Conservation (phyloP, 2,113 vertebrate genomes). For the Oostethus manadensis region DNA sequence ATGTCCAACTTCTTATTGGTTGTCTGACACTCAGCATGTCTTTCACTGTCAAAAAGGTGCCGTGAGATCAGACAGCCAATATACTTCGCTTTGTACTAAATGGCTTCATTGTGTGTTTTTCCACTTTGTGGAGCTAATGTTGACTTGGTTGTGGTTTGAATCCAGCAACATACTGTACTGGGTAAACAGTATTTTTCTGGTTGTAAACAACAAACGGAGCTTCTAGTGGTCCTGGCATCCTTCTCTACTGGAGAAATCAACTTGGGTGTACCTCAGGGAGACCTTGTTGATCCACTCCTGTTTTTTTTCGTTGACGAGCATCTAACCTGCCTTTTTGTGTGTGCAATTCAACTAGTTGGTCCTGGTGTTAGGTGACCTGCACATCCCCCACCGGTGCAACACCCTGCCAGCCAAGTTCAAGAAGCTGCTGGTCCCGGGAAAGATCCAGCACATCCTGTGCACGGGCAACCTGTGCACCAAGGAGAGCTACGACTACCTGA, state of each 20-base stretch:
- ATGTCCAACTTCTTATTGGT: conserved; percentile 14
- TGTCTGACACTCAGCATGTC: conserved; percentile 43
- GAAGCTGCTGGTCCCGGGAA: conserved; percentile 95
- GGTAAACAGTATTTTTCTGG: too few species aligned
- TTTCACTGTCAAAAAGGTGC: too few species aligned
- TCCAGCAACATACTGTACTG: neutral
- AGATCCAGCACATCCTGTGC: conserved; percentile 99
- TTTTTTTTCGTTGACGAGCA: neutral
- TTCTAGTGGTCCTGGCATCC: neutral
- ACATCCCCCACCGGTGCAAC: conserved; percentile 98
- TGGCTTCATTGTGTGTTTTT: neutral
- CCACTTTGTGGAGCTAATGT: conserved; percentile 2
- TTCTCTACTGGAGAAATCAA: neutral
- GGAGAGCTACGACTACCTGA: conserved; percentile 99
- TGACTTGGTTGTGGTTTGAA: neutral
- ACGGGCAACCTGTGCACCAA: conserved; percentile 98
- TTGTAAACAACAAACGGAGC: neutral
- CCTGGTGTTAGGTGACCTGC: conserved; percentile 95
- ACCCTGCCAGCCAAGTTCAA: conserved; percentile 98
- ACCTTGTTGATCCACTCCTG: conserved; percentile 3
- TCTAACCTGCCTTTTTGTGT: conserved; percentile 19
- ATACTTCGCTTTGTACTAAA: conserved; percentile 11
- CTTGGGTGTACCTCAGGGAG: conserved; percentile 13
- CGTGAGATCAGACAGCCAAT: conserved; percentile 42
- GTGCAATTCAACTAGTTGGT: conserved; percentile 81